phyloP scores from a whole-genome alignment of 2,113 vertebrate species.

The Otis tarda region DNA sequence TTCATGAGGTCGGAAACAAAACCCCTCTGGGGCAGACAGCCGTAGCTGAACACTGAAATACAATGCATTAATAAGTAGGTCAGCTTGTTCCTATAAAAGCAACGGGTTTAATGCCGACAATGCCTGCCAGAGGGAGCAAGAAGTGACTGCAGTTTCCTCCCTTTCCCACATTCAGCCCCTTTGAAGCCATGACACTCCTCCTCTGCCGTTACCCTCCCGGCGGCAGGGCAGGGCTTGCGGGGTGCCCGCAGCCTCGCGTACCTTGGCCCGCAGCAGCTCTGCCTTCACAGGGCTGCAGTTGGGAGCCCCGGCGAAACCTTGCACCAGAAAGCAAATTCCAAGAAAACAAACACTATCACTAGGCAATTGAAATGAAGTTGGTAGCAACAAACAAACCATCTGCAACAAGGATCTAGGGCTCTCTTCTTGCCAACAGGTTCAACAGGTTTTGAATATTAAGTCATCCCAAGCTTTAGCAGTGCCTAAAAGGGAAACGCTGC shows the following conservation, averaged over 20 bases:
- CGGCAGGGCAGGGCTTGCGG: not conserved
- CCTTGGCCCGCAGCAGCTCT: not conserved
- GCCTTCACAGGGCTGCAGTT: not conserved
- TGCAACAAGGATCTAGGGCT: not conserved
- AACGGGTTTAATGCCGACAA: not conserved
- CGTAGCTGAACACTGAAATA: constrained; percentile 2
- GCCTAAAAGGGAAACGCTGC: not conserved
- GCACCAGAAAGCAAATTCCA: constrained; percentile 43
- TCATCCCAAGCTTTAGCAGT: not conserved
- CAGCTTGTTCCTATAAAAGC: constrained; percentile 43
- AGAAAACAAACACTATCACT: constrained; percentile 67
- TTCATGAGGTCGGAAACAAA: not conserved
- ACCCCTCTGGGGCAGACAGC: not conserved
- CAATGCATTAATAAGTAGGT: constrained; percentile 57
- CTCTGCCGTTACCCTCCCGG: fast-evolving
- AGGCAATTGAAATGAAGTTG: constrained; percentile 60
- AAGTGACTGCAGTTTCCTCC: not conserved
- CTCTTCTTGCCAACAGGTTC: constrained; percentile 47
- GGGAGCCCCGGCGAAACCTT: not conserved
- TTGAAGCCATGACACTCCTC: fast-evolving
- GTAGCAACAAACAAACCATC: constrained; percentile 53
- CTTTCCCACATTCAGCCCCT: not conserved
- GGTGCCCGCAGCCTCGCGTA: fast-evolving
- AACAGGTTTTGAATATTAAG: constrained; percentile 52
- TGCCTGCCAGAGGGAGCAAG: not conserved